A percentile compares a stretch with the other conserved stretches of the same genome.
phyloP scores from a whole-genome alignment of 2,113 vertebrate species.

The Hypomesus transpacificus region DNA sequence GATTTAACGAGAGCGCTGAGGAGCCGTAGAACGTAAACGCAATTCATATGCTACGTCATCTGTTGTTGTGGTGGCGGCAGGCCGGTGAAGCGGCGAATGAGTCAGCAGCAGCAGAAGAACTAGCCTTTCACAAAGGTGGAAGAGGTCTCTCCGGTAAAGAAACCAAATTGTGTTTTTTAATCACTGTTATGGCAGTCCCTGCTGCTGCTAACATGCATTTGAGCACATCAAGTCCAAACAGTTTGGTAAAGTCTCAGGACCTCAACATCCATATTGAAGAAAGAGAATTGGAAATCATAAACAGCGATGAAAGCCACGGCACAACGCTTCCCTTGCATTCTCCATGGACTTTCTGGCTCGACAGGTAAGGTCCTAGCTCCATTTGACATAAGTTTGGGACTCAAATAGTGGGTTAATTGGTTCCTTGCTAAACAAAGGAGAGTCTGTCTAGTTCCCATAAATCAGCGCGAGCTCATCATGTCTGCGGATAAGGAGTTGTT shows the following conservation, averaged over 20 bases:
- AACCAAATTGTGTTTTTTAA: constrained; percentile 5
- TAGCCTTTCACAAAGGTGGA: constrained; percentile 31
- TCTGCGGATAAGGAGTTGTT: no score
- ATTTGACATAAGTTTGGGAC: neutral
- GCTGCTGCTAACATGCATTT: constrained; percentile 62
- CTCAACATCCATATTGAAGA: constrained; percentile 67
- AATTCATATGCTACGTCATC: constrained; percentile 11
- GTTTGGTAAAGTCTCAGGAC: constrained; percentile 52
- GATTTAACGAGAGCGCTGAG: no score
- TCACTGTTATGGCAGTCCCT: constrained; percentile 64
- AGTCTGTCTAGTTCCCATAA: no score
- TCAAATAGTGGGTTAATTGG: neutral
- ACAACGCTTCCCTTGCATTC: constrained; percentile 71
- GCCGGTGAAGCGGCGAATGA: constrained; percentile 60
- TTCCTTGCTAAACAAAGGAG: no score
- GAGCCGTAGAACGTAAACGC: no score
- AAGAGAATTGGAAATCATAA: constrained; percentile 61
- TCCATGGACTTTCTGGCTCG: constrained; percentile 79
- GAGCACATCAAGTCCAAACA: constrained; percentile 54
- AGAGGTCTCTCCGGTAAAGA: constrained; percentile 10
- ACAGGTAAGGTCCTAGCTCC: constrained; percentile 56
- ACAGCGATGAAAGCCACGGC: constrained; percentile 51
- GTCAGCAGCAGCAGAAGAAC: constrained; percentile 54
- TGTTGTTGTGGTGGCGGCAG: constrained; percentile 61
- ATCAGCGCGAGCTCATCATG: no score